Conservation (phyloP, 2,113 vertebrate species). For the Aptenodytes forsteri region DNA sequence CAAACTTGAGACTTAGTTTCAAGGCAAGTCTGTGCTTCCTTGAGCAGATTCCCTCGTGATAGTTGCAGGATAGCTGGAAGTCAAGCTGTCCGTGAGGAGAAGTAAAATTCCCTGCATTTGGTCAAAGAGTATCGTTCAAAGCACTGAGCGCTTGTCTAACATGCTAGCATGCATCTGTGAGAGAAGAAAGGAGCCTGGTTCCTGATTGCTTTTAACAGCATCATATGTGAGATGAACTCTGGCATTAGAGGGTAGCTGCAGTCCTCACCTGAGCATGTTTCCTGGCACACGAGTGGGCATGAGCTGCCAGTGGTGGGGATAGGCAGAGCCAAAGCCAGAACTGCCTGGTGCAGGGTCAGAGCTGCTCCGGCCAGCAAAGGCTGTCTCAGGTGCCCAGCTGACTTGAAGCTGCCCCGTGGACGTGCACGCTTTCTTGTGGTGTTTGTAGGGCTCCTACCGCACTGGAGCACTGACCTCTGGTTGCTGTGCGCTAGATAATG, state of each 20-base stretch:
- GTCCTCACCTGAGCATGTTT: rapidly evolving
- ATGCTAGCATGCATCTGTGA: not conserved
- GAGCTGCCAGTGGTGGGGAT: not conserved
- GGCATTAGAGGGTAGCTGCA: not conserved
- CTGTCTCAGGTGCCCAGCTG: rapidly evolving
- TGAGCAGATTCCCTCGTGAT: not conserved
- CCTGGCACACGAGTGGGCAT: rapidly evolving
- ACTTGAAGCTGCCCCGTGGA: too few relatives aligned
- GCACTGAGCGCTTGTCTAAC: too few relatives aligned
- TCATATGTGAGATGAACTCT: too few relatives aligned
- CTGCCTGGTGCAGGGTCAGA: rapidly evolving
- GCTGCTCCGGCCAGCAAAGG: not conserved
- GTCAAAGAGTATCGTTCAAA: not conserved
- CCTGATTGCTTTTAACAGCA: not conserved
- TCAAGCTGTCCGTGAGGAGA: not conserved
- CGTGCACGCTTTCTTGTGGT: rapidly evolving
- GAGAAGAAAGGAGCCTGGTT: not conserved
- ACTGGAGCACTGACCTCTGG: not conserved
- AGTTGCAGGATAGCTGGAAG: not conserved
- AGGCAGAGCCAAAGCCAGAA: not conserved
- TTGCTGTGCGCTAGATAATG: rapidly evolving
- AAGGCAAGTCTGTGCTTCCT: not conserved
- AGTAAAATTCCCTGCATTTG: rapidly evolving
- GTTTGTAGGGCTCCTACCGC: not conserved
- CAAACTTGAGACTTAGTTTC: not conserved